These are phyloP conservation scores for Megalops atlanticus DNA, from an alignment of 2,113 vertebrate genomes.

Conservation along the genomic window DNA sequence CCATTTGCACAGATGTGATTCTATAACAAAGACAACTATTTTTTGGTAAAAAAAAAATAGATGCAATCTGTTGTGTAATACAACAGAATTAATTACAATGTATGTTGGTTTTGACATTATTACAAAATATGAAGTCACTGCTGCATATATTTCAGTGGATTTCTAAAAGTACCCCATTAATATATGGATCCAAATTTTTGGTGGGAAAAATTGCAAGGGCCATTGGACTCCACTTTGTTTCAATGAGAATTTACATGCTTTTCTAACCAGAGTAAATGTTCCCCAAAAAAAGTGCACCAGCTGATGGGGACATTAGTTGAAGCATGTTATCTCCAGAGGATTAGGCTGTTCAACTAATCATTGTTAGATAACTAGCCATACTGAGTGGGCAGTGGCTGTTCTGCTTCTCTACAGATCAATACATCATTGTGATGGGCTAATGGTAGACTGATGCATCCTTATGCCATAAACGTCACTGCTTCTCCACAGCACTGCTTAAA, in stretches of 20 bases:
- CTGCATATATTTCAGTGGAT: not conserved
- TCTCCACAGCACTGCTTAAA: too few species aligned
- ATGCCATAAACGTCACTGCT: too few species aligned
- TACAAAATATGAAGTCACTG: too few species aligned
- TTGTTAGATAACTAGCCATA: conserved; percentile 55
- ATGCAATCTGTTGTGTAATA: not conserved
- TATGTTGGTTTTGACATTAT: too few species aligned
- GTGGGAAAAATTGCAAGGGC: not conserved
- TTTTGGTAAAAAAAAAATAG: not conserved
- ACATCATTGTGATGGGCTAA: too few species aligned
- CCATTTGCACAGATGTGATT: not conserved
- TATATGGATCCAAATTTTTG: not conserved
- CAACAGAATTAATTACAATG: not conserved
- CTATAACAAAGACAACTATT: not conserved
- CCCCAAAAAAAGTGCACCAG: conserved; percentile 55
- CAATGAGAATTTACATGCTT: not conserved
- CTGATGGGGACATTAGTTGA: conserved; percentile 62
- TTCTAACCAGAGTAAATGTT: conserved; percentile 48
- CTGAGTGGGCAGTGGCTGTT: conserved; percentile 38
- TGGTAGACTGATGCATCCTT: conserved; percentile 23
- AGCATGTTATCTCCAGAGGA: conserved; percentile 63
- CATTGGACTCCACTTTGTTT: not conserved
- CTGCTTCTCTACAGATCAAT: conserved; percentile 23
- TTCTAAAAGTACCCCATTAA: too few species aligned
- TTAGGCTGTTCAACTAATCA: conserved; percentile 62